A percentile compares a stretch with the other conserved stretches of the same genome.
Conservation (phyloP, 2,797 vertebrate genomes). For the Ctenochaetus hawaiiensis region DNA sequence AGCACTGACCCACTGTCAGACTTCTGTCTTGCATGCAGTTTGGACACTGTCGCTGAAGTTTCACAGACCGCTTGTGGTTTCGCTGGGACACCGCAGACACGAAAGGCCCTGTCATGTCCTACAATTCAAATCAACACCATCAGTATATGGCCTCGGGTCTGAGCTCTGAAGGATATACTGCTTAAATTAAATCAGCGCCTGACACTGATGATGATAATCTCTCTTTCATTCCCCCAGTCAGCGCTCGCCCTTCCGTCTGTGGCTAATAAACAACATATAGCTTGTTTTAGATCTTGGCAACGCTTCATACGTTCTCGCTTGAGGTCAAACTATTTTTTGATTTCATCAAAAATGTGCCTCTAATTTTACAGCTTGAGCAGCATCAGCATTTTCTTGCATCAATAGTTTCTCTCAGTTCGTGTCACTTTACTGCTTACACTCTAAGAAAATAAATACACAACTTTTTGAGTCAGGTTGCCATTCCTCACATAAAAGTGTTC, state of each 20-base stretch:
- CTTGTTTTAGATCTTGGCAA: slow-evolving; percentile 13
- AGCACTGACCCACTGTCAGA: slow-evolving; percentile 37
- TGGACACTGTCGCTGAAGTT: slow-evolving; percentile 52
- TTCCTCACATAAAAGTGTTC: not conserved
- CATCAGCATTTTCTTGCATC: slow-evolving; percentile 27
- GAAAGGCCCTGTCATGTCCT: slow-evolving; percentile 55
- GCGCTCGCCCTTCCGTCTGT: slow-evolving; percentile 25
- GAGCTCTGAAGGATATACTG: slow-evolving; percentile 46
- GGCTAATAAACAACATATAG: slow-evolving; percentile 13
- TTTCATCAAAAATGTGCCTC: slow-evolving; percentile 16
- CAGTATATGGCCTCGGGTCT: slow-evolving; percentile 33
- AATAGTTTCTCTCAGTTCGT: slow-evolving; percentile 21
- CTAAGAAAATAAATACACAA: not conserved
- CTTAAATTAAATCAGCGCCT: slow-evolving; percentile 54
- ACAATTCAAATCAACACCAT: slow-evolving; percentile 58
- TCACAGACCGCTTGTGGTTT: slow-evolving; percentile 58
- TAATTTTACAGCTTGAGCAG: slow-evolving; percentile 4
- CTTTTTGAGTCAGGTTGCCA: not conserved
- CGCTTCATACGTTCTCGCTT: not conserved
- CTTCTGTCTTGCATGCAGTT: slow-evolving; percentile 36
- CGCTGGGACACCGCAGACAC: slow-evolving; percentile 37
- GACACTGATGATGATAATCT: slow-evolving; percentile 28
- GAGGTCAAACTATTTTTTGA: slow-evolving; percentile 27
- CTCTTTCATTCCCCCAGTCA: slow-evolving; percentile 7
- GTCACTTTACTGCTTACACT: slow-evolving; percentile 14